A percentile compares a stretch with the other conserved stretches of the same genome.
Evolutionary conservation across 2,113 vertebrate species (phyloP).

Genomic region (Amazona guildingii): DNA sequence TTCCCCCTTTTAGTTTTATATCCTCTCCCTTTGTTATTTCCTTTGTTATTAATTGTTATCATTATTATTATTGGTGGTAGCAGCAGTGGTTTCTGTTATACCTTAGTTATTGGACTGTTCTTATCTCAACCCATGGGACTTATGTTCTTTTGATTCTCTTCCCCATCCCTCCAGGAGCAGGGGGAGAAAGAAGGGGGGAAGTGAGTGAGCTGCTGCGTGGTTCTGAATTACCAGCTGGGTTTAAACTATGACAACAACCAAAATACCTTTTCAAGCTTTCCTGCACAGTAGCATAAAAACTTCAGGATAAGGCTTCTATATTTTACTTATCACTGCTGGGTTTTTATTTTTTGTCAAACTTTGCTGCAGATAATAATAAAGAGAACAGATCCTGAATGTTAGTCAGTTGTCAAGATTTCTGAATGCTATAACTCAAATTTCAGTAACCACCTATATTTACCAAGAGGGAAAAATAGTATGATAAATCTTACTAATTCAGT

Average conservation of each 20-base stretch:
- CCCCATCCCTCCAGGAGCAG: not conserved
- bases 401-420: conserved; percentile 24
- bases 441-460: conserved; percentile 5
- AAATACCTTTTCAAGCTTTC: not conserved
- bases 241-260: not conserved
- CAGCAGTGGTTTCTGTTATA: not conserved
- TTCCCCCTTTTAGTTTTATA: not conserved
- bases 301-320: conserved; percentile 7
- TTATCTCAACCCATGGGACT: not conserved
- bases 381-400: not conserved
- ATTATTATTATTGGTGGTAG: not conserved
- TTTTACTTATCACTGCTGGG: not conserved
- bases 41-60: not conserved
- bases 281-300: not conserved
- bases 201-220: not conserved
- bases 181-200: not conserved
- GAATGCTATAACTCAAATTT: conserved; percentile 39
- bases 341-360: not conserved
- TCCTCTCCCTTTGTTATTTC: not conserved
- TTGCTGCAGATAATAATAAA: not conserved
- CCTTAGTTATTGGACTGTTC: not conserved
- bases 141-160: not conserved
- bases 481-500: not conserved
- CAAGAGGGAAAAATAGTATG: not conserved
- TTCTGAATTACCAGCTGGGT: not conserved